phyloP scores from a whole-genome alignment of 2,888 invertebrate species.

The Cyaniris semiargus region DNA sequence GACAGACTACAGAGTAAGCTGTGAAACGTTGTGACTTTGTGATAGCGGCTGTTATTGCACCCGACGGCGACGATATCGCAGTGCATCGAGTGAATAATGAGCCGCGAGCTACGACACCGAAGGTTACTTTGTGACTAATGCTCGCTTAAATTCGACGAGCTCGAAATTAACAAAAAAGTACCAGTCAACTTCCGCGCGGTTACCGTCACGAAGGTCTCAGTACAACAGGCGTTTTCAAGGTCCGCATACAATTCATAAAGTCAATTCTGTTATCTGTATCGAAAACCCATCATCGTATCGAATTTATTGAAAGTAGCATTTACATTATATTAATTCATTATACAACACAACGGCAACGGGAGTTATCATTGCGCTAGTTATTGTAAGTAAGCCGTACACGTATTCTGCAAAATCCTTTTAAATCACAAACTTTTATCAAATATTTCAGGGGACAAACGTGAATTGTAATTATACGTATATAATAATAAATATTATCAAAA shows the following conservation, averaged over 20 bases:
- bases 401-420: background rate
- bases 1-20: constrained; percentile 58
- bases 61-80: constrained; percentile 57
- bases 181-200: constrained; percentile 78
- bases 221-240: constrained; percentile 75
- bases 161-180: constrained; percentile 75
- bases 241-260: constrained; percentile 77
- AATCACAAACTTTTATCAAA: background rate
- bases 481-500: background rate
- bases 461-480: background rate
- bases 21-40: constrained; percentile 71
- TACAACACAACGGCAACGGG: background rate
- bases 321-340: background rate
- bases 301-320: background rate
- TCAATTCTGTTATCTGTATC: constrained; percentile 70
- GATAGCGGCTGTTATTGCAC: constrained; percentile 74
- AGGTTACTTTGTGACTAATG: constrained; percentile 74
- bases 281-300: constrained; percentile 52
- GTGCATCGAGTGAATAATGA: constrained; percentile 63
- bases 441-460: background rate
- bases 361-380: background rate
- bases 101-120: constrained; percentile 59
- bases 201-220: constrained; percentile 78
- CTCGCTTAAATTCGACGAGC: constrained; percentile 72
- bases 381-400: background rate